These are phyloP conservation scores for Malurus elegans DNA, from an alignment of 2,113 vertebrate genomes.

Conservation along the genomic window DNA sequence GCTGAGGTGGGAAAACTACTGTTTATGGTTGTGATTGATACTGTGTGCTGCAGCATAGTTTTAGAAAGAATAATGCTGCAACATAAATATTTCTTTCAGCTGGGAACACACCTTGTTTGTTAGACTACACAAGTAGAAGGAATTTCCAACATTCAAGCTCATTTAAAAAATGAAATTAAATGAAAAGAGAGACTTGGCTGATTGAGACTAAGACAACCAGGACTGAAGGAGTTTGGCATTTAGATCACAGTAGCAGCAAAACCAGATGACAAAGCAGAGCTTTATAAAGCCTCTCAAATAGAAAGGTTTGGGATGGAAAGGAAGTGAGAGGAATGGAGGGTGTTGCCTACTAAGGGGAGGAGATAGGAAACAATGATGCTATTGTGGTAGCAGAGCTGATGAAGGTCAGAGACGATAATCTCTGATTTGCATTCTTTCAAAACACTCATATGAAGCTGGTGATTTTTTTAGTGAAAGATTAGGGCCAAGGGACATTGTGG, in stretches of 20 bases:
- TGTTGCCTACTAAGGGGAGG: background rate
- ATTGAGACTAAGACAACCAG: background rate
- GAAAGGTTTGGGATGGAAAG: background rate
- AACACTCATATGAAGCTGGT: background rate
- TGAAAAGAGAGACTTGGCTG: background rate
- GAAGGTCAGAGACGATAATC: slow-evolving; percentile 15
- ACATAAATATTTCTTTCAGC: background rate
- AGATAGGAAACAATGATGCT: slow-evolving; percentile 28
- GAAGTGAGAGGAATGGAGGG: slow-evolving; percentile 6
- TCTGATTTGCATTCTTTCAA: slow-evolving; percentile 13
- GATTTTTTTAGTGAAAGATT: slow-evolving; percentile 2
- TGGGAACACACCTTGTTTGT: background rate
- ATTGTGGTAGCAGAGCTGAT: background rate
- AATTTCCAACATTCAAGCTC: background rate
- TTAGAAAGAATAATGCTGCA: background rate
- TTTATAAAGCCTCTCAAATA: slow-evolving; percentile 4
- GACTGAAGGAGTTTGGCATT: background rate
- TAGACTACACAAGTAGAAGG: background rate
- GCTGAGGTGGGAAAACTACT: background rate
- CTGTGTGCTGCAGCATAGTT: background rate
- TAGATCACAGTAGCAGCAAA: background rate
- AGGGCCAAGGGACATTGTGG: background rate
- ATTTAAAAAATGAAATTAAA: no score
- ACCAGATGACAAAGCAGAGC: slow-evolving; percentile 15
- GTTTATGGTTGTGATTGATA: background rate